A percentile compares a stretch with the other conserved stretches of the same genome.
Conservation (phyloP, 1,140 invertebrate genomes). For the Acromyrmex echinatior region DNA sequence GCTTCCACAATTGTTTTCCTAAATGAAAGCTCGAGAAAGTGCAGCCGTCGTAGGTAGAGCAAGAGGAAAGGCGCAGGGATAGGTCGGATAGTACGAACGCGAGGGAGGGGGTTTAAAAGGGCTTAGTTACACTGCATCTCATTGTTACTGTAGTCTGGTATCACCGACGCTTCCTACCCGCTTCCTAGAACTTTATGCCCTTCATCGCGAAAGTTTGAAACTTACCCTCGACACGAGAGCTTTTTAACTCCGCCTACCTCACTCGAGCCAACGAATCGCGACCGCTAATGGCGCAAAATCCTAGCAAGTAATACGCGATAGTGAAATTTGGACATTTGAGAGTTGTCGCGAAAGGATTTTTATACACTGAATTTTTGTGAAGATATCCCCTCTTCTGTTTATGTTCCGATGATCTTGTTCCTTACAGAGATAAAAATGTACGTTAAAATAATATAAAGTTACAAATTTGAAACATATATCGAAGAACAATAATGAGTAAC, state of each 20-base stretch:
- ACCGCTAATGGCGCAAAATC: slow-evolving; percentile 52
- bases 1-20: slow-evolving; percentile 75
- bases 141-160: slow-evolving; percentile 67
- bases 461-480: neutral
- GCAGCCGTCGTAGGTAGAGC: slow-evolving; percentile 39
- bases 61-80: slow-evolving; percentile 12
- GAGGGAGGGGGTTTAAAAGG: slow-evolving; percentile 41
- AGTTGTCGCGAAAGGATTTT: slow-evolving; percentile 14
- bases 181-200: slow-evolving; percentile 62
- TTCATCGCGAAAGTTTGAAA: slow-evolving; percentile 66
- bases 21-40: slow-evolving; percentile 74
- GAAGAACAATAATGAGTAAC: neutral
- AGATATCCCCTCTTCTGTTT: neutral
- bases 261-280: slow-evolving; percentile 46
- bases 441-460: neutral
- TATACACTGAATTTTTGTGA: neutral
- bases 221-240: slow-evolving; percentile 65
- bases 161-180: slow-evolving; percentile 45
- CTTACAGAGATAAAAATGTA: neutral
- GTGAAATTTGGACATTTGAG: slow-evolving; percentile 32
- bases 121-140: slow-evolving; percentile 74
- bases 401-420: neutral
- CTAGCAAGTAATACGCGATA: slow-evolving; percentile 28
- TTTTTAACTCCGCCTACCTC: slow-evolving; percentile 65
- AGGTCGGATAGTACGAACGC: slow-evolving; percentile 24